Evolutionary conservation across 1,140 invertebrate species (phyloP), one percentile per base, ranked within the genome.

Genomic region (Achroia grisella): DNA sequence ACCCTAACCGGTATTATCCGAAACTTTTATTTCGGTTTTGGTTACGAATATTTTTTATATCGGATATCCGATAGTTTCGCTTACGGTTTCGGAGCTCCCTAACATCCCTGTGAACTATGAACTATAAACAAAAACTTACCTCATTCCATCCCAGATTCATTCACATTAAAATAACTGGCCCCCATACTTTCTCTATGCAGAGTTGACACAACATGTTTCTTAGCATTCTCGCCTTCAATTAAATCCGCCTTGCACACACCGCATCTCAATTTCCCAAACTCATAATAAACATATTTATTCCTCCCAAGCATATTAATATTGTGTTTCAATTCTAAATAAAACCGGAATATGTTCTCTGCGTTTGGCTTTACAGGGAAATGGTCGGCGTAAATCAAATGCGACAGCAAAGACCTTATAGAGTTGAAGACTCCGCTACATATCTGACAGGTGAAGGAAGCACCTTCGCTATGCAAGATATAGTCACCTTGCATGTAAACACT

Each of bases 321-420:
- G 40, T 85, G 78, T 34, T 85, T 85, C 40, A 85, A 37, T 39
- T 82, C 78, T 40, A 85, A 66, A 37, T 85, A 85, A 32, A 82
- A 85, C 4, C 81, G 63, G 53, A 85, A 85, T 0, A 82, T 61
- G 39, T 64, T 71, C 32, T 85, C 81, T 0, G 69, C 43, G 0
- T 63, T 43, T 0, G 72, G 75, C 12, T 69, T 78, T 10, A 61
- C 35, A 0, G 45, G 32, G 31, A 81, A 81, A 55, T 85, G 81
- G 0, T 71, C 69, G 0, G 81, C 75, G 39, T 65, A 81, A 4
- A 80, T 66, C 52, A 85, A 55, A 55, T 85, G 81, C 9, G 57
- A 66, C 0, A 85, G 34, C 32, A 85, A 12, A 0, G 78, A 73
- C 0, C 78, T 37, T 0, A 82, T 76, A 0, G 81, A 82, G 37